These are phyloP conservation scores for Corythornis vintsioides DNA, from an alignment of 2,113 vertebrate species.

Conservation along the genomic window DNA sequence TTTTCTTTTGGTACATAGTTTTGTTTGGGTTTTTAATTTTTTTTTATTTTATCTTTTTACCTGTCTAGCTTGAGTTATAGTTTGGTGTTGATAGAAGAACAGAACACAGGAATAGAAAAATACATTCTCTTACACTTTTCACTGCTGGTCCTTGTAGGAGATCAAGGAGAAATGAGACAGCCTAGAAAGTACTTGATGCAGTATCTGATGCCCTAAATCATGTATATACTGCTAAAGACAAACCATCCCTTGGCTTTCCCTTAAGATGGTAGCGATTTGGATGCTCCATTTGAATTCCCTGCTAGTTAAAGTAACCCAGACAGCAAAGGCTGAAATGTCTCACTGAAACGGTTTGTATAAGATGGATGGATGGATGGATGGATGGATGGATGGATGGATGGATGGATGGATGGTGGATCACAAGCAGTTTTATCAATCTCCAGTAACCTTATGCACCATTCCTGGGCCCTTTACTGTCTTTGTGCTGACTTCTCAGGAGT, in stretches of 20 bases:
- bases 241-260: not conserved
- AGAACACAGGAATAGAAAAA: not conserved
- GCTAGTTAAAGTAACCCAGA: not conserved
- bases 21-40: too few relatives aligned
- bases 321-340: rapidly evolving
- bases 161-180: not conserved
- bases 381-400: too few relatives aligned
- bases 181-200: rapidly evolving
- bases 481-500: not conserved
- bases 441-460: not conserved
- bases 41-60: not conserved
- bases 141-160: rapidly evolving
- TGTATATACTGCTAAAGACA: not conserved
- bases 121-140: not conserved
- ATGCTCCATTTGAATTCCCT: not conserved
- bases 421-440: not conserved
- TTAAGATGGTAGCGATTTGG: not conserved
- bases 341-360: not conserved
- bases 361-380: not conserved
- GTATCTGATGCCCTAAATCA: too few relatives aligned
- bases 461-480: not conserved
- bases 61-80: rapidly evolving
- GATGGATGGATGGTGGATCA: not conserved
- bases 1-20: too few relatives aligned
- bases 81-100: not conserved